These are phyloP conservation scores for Siniperca chuatsi DNA, from an alignment of 2,113 vertebrate species.

Conservation along the genomic window DNA sequence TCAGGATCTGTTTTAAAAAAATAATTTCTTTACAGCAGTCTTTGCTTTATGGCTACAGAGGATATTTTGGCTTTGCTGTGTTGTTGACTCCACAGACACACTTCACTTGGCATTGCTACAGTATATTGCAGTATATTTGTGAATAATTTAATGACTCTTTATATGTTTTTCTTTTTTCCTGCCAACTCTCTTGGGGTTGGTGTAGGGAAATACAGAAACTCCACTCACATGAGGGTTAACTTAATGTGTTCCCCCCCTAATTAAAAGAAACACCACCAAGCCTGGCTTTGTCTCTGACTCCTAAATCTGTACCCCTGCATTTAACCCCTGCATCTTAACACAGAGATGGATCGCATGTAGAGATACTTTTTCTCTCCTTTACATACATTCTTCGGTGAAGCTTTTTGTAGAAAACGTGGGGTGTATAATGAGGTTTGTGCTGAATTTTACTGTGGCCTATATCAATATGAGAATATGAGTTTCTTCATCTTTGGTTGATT, in stretches of 20 bases:
- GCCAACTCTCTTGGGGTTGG: conserved; percentile 69
- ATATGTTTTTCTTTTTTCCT: conserved; percentile 64
- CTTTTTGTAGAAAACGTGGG: conserved; percentile 24
- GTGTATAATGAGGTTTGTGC: conserved; percentile 56
- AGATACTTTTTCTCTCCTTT: conserved; percentile 49
- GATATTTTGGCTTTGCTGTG: conserved; percentile 40
- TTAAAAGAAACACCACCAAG: conserved; percentile 73
- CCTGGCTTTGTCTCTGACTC: conserved; percentile 61
- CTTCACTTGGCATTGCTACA: conserved; percentile 60
- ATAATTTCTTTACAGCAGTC: conserved; percentile 29
- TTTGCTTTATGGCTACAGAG: conserved; percentile 62
- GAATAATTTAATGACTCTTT: conserved; percentile 79
- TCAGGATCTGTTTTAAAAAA: conserved; percentile 16
- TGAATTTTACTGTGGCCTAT: conserved; percentile 40
- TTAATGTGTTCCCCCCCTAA: conserved; percentile 72
- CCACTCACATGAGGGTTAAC: conserved; percentile 72
- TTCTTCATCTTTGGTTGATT: conserved; percentile 67
- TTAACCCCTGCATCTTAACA: conserved; percentile 44
- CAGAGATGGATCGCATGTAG: conserved; percentile 10
- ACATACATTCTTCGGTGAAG: conserved; percentile 9
- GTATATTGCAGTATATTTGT: conserved; percentile 72
- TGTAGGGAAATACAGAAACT: conserved; percentile 72
- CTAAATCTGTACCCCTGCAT: conserved; percentile 43
- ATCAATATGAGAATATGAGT: conserved; percentile 30
- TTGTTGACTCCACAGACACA: conserved; percentile 59